These are phyloP conservation scores for Scolopax rusticola DNA, from an alignment of 2,797 vertebrate genomes.

Conservation along the genomic window DNA sequence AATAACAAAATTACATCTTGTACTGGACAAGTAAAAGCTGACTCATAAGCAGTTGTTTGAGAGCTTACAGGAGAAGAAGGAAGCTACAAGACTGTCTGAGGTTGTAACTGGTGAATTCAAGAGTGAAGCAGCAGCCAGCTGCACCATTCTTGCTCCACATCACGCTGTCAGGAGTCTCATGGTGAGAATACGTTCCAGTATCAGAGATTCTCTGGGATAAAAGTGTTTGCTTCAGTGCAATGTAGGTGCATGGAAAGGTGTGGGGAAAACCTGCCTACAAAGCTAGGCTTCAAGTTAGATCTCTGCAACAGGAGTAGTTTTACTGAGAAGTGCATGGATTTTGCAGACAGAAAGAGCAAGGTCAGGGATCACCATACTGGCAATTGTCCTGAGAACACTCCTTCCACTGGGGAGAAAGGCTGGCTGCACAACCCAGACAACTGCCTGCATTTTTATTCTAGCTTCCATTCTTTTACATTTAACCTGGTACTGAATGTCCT, in stretches of 20 bases:
- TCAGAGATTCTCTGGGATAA: neutral
- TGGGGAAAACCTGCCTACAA: neutral
- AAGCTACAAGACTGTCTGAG: neutral
- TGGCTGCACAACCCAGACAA: neutral
- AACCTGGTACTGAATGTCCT: neutral
- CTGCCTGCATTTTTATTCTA: neutral
- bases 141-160: neutral
- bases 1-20: neutral
- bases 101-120: rapidly evolving
- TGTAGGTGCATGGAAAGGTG: neutral
- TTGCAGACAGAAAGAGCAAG: neutral
- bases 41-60: neutral
- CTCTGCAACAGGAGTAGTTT: neutral
- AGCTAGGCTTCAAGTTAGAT: neutral
- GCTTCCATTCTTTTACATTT: neutral
- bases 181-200: neutral
- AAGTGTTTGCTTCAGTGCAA: neutral
- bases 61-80: neutral
- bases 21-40: neutral
- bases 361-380: neutral
- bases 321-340: neutral
- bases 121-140: neutral
- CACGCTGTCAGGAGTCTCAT: neutral
- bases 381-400: neutral
- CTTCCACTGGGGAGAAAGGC: neutral